These are phyloP conservation scores for Drosophila fulvimacula DNA, from an alignment of 2,888 invertebrate genomes.

Conservation along the genomic window DNA sequence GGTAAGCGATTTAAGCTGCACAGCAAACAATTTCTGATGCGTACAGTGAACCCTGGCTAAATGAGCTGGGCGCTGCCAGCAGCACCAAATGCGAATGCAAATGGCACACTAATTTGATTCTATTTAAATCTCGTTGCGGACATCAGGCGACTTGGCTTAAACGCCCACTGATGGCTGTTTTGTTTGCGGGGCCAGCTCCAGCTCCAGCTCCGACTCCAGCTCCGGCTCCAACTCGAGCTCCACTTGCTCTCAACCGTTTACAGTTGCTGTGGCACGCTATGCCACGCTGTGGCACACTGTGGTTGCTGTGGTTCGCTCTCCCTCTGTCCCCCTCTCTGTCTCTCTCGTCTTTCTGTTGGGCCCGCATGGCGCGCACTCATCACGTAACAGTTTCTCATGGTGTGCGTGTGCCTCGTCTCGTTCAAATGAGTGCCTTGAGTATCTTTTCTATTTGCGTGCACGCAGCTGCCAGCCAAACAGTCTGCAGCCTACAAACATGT, in stretches of 20 bases:
- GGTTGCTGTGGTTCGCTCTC: constrained; percentile 21
- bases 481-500: constrained; percentile 58
- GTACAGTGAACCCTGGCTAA: constrained; percentile 63
- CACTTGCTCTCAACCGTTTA: constrained; percentile 25
- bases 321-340: background rate
- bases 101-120: constrained; percentile 80
- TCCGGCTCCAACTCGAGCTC: too few species aligned
- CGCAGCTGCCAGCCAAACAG: constrained; percentile 67
- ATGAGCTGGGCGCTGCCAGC: constrained; percentile 42
- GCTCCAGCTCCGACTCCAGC: background rate
- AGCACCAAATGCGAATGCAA: constrained; percentile 67
- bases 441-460: constrained; percentile 77
- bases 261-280: constrained; percentile 10
- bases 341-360: constrained; percentile 1
- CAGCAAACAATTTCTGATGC: constrained; percentile 69
- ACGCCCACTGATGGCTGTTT: constrained; percentile 76
- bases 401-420: constrained; percentile 38
- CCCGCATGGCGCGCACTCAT: constrained; percentile 75
- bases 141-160: constrained; percentile 76
- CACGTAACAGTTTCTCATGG: constrained; percentile 65
- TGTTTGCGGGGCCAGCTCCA: constrained; percentile 36
- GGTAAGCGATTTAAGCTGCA: constrained; percentile 78
- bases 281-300: constrained; percentile 19
- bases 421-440: constrained; percentile 76
- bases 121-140: constrained; percentile 82